Percentiles rank a stretch among this genome's conserved stretches.
Evolutionary conservation across 2,113 vertebrate genomes (phyloP).

Genomic region (Camelus bactrianus): DNA sequence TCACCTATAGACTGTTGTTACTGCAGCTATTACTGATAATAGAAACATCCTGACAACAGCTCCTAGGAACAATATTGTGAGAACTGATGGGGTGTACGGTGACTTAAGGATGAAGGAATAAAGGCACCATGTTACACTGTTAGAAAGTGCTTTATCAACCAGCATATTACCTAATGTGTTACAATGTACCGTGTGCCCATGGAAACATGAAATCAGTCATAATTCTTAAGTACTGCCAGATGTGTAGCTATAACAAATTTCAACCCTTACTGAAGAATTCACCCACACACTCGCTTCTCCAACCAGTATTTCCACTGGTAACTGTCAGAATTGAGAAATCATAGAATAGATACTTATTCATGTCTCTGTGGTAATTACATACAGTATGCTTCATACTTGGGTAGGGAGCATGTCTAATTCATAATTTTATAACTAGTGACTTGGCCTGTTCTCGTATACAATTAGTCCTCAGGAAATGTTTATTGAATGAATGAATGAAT

Average conservation of each 20-base stretch:
- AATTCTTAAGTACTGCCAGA: conserved; percentile 81
- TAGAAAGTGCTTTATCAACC: conserved; percentile 73
- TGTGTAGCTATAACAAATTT: conserved; percentile 77
- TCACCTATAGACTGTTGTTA: not conserved
- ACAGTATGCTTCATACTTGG: conserved; percentile 70
- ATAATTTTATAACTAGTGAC: conserved; percentile 60
- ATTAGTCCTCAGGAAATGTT: conserved; percentile 23
- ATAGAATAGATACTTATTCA: conserved; percentile 71
- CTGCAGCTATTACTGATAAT: not conserved
- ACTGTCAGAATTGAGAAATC: conserved; percentile 73
- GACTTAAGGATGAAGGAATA: conserved; percentile 33
- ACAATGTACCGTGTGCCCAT: conserved; percentile 71
- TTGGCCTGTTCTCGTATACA: conserved; percentile 23
- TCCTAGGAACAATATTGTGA: not conserved
- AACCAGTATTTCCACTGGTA: conserved; percentile 79
- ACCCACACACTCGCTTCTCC: conserved; percentile 77
- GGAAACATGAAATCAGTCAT: conserved; percentile 83
- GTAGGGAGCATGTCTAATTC: conserved; percentile 64
- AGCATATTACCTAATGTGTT: conserved; percentile 76
- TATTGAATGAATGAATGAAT: not conserved
- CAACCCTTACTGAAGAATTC: conserved; percentile 65
- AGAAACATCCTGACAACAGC: conserved; percentile 35
- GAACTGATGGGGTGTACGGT: not conserved
- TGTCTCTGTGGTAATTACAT: conserved; percentile 66
- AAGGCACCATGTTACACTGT: conserved; percentile 27